Percentiles rank a stretch among this genome's conserved stretches.
phyloP scores from a whole-genome alignment of 2,113 vertebrate genomes.

The Elgaria multicarinata region DNA sequence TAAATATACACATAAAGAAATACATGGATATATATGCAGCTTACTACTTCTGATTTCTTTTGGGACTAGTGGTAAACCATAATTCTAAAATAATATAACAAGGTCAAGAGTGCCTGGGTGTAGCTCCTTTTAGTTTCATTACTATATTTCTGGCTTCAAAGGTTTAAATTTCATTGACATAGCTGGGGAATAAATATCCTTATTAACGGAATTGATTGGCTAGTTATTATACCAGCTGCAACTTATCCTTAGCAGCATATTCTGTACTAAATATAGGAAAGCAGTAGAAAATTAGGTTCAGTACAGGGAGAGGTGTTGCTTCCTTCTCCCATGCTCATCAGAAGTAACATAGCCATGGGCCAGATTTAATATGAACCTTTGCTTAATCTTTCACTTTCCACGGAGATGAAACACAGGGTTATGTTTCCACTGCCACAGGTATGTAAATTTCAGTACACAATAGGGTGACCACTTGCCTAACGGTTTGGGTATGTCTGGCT shows the following conservation, averaged over 20 bases:
- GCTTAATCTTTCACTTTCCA: neutral
- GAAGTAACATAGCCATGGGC: neutral
- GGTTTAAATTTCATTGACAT: neutral
- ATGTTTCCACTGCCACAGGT: neutral
- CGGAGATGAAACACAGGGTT: neutral
- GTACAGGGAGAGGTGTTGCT: neutral
- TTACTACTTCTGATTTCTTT: neutral
- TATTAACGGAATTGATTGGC: neutral
- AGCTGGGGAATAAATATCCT: neutral
- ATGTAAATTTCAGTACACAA: neutral
- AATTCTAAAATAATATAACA: conserved; percentile 4
- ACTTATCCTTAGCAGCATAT: neutral
- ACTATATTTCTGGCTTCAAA: neutral
- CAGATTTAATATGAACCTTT: neutral
- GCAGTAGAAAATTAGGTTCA: rapidly evolving
- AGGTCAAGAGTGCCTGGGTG: neutral
- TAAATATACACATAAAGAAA: conserved; percentile 2
- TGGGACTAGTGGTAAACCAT: neutral
- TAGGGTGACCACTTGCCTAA: neutral
- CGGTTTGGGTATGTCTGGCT: no score
- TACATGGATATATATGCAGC: neutral
- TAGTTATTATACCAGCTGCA: conserved; percentile 21
- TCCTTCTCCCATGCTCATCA: neutral
- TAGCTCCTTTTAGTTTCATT: neutral
- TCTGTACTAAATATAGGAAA: neutral